Evolutionary conservation across 2,888 invertebrate genomes (phyloP).

Genomic region (Hydroisotoma schaefferi): DNA sequence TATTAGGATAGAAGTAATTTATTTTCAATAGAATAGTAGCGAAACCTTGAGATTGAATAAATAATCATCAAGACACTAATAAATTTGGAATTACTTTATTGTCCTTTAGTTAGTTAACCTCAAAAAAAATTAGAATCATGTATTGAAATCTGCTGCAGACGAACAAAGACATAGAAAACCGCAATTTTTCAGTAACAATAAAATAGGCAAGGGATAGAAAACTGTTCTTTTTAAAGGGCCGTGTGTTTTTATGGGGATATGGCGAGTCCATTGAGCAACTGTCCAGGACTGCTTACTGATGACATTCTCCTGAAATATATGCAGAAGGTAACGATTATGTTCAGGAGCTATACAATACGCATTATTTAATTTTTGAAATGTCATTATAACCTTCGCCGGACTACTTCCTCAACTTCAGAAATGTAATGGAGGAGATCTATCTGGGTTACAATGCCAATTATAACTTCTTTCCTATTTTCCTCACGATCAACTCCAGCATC

Average conservation of each 20-base stretch:
- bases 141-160: not conserved
- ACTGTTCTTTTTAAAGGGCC: no score
- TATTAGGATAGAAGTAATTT: not conserved
- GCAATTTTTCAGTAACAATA: no score
- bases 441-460: conserved; percentile 67
- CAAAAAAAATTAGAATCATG: not conserved
- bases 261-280: no score
- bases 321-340: not conserved
- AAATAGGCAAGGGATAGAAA: no score
- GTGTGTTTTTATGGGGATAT: no score
- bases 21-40: no score
- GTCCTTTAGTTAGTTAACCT: not conserved
- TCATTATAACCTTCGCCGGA: conserved; percentile 20
- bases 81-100: not conserved
- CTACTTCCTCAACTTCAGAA: conserved; percentile 49
- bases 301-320: no score
- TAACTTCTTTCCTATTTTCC: conserved; percentile 55
- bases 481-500: conserved; percentile 40
- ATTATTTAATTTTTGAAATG: not conserved
- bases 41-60: no score
- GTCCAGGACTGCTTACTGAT: no score
- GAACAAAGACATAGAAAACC: no score
- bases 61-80: not conserved
- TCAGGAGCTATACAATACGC: no score
- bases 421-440: conserved; percentile 67